phyloP scores from a whole-genome alignment of 2,888 invertebrate genomes.

The Poecilus cupreus region DNA sequence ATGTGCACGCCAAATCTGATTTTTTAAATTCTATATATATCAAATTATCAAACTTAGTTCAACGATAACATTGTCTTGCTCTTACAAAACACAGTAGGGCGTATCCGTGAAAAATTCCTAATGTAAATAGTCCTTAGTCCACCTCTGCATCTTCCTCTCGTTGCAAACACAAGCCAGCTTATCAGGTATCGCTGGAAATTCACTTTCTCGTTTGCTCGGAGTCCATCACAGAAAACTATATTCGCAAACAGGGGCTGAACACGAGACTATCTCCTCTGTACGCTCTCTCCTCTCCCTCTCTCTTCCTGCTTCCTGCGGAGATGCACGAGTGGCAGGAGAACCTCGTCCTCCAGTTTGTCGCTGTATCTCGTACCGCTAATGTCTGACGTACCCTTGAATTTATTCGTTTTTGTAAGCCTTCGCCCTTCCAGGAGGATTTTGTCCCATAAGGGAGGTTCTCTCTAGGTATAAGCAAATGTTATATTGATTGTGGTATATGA shows the following conservation, averaged over 20 bases:
- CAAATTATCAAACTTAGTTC: no score
- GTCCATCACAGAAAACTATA: constrained; percentile 27
- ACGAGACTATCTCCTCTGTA: neutral
- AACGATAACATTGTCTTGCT: no score
- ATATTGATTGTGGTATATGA: no score
- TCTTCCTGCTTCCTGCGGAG: neutral
- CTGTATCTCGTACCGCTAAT: constrained; percentile 16
- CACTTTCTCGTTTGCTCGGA: constrained; percentile 4
- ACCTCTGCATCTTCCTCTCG: neutral
- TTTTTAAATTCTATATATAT: no score
- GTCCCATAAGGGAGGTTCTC: neutral
- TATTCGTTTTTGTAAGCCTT: constrained; percentile 19
- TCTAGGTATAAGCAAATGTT: neutral
- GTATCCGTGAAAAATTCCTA: no score
- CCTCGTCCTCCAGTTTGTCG: neutral
- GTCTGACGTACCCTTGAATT: neutral
- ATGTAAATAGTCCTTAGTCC: neutral
- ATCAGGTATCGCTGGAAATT: constrained; percentile 18
- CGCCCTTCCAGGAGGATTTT: neutral
- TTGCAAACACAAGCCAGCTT: neutral
- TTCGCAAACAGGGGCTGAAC: neutral
- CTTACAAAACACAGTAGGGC: no score
- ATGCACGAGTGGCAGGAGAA: neutral
- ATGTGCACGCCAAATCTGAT: no score
- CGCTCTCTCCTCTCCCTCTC: neutral